Percentiles rank a stretch among this genome's conserved stretches.
These are phyloP conservation scores for Sminthopsis crassicaudata DNA, from an alignment of 2,113 vertebrate genomes.

Conservation along the genomic window DNA sequence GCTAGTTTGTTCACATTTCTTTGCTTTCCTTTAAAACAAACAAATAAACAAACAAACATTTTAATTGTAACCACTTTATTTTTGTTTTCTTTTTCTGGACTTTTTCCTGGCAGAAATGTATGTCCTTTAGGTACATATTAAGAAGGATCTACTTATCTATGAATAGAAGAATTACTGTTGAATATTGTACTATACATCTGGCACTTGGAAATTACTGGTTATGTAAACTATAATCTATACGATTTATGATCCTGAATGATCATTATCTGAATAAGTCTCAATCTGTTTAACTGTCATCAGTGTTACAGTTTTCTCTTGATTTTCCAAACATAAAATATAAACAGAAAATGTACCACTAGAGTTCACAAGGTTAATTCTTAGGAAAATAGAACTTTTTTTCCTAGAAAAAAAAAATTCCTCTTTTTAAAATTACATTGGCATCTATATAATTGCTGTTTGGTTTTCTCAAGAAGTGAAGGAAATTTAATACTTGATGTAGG, in stretches of 20 bases:
- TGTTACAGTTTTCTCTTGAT: neutral
- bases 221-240: neutral
- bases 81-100: neutral
- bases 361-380: slow-evolving; percentile 2
- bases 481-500: neutral
- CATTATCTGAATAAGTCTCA: slow-evolving; percentile 17
- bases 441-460: neutral
- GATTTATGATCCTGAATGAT: neutral
- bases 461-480: neutral
- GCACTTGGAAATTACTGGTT: neutral
- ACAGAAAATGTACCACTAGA: neutral
- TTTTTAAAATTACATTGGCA: neutral
- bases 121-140: neutral
- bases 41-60: no score
- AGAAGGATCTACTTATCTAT: neutral
- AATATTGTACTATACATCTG: neutral
- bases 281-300: neutral
- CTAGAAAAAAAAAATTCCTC: neutral
- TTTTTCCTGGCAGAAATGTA: neutral
- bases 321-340: neutral
- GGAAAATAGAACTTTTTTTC: neutral
- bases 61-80: neutral
- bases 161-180: slow-evolving; percentile 4
- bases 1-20: neutral
- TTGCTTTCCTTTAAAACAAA: neutral